Evolutionary conservation across 2,888 invertebrate genomes (phyloP).

Genomic region (Cactoblastis cactorum): DNA sequence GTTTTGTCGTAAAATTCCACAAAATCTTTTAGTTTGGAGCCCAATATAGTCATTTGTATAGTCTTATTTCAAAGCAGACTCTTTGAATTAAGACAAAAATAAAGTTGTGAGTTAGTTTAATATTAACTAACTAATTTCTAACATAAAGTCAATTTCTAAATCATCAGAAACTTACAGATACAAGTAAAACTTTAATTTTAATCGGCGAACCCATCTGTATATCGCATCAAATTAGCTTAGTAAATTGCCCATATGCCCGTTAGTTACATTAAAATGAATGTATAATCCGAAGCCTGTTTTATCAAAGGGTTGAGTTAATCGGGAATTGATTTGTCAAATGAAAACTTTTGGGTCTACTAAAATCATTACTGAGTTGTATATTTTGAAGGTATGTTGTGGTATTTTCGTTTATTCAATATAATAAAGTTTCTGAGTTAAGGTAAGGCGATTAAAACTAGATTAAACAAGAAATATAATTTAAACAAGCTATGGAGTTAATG

Average conservation of each 20-base stretch:
- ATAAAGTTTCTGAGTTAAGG: not conserved
- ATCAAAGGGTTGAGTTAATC: slow-evolving; percentile 2
- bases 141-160: no score
- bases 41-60: no score
- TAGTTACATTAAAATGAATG: not conserved
- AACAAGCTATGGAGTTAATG: no score
- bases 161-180: no score
- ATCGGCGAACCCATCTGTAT: not conserved
- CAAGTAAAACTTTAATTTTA: not conserved
- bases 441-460: no score
- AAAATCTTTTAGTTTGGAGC: no score
- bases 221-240: not conserved
- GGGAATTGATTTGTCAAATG: not conserved
- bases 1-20: no score
- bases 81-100: no score
- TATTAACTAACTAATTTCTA: not conserved
- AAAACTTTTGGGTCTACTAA: not conserved
- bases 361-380: not conserved
- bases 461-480: no score
- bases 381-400: not conserved
- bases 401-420: not conserved
- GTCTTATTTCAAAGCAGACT: no score
- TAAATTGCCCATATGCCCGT: not conserved
- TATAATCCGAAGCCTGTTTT: slow-evolving; percentile 1
- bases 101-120: no score